Conservation (phyloP, 2,113 vertebrate species). For the Hydrolagus affinis region DNA sequence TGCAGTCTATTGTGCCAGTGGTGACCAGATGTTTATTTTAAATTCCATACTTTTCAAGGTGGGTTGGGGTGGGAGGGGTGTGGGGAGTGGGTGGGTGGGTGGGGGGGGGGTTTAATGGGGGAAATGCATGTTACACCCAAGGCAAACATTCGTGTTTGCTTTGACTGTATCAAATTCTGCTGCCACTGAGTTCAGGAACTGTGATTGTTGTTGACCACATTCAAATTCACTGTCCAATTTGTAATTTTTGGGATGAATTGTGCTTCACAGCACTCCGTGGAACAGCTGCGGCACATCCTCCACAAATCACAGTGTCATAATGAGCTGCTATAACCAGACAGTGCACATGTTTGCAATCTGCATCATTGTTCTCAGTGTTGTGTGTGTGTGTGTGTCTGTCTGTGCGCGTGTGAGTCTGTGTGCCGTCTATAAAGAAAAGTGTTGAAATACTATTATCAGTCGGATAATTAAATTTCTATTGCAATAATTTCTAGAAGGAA, state of each 20-base stretch:
- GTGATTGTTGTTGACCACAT: slow-evolving; percentile 31
- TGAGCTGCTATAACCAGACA: not conserved
- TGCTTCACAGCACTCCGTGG: not conserved
- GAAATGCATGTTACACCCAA: slow-evolving; percentile 58
- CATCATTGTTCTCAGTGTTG: not conserved
- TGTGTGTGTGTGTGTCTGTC: too few relatives aligned
- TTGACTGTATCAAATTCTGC: slow-evolving; percentile 46
- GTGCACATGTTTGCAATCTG: not conserved
- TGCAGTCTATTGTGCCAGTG: slow-evolving; percentile 57
- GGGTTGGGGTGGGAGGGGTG: too few relatives aligned
- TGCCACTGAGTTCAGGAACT: slow-evolving; percentile 24
- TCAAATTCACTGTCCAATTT: slow-evolving; percentile 21
- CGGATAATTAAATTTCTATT: not conserved
- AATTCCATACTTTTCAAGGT: slow-evolving; percentile 50
- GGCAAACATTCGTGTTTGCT: slow-evolving; percentile 58
- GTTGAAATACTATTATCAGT: slow-evolving; percentile 2
- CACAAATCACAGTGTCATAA: slow-evolving; percentile 17
- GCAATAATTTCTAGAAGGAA: not conserved
- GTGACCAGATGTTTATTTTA: slow-evolving; percentile 68
- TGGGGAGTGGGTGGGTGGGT: too few relatives aligned
- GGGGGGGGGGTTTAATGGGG: slow-evolving; percentile 33
- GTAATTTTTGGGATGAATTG: slow-evolving; percentile 19
- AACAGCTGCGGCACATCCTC: slow-evolving; percentile 11
- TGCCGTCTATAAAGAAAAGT: not conserved
- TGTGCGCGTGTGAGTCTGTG: too few relatives aligned